phyloP scores from a whole-genome alignment of 2,113 vertebrate genomes.

The Montifringilla adamsi region DNA sequence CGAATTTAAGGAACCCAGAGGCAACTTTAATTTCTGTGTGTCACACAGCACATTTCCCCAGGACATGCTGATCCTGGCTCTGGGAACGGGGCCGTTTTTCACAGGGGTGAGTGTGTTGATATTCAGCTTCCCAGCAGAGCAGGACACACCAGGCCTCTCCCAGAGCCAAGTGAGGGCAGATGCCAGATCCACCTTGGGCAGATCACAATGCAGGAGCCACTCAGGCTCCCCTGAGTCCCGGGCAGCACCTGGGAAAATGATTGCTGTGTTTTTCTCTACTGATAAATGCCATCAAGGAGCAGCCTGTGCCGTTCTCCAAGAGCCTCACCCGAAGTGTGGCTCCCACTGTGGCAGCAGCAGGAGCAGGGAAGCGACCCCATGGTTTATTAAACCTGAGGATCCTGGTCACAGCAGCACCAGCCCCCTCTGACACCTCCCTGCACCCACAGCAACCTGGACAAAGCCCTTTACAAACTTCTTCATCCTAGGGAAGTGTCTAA shows the following conservation, averaged over 20 bases:
- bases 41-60: background rate
- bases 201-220: background rate
- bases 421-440: rapidly evolving
- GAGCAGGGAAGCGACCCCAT: background rate
- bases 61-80: background rate
- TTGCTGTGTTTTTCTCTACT: background rate
- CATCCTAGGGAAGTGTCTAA: background rate
- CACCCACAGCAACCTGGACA: background rate
- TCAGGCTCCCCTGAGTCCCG: background rate
- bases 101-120: background rate
- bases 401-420: background rate
- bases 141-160: background rate
- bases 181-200: background rate
- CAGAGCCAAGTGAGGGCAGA: background rate
- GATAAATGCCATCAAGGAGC: background rate
- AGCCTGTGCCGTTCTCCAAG: background rate
- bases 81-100: background rate
- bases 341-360: rapidly evolving
- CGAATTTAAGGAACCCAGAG: constrained; percentile 22
- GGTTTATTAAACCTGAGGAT: background rate
- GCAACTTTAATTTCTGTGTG: constrained; percentile 31
- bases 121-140: background rate
- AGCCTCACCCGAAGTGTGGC: background rate
- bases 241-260: background rate
- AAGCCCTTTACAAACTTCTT: background rate